Evolutionary conservation across 2,797 vertebrate genomes (phyloP), one percentile per base, ranked within the genome.

Genomic region (Coregonus sp.): DNA sequence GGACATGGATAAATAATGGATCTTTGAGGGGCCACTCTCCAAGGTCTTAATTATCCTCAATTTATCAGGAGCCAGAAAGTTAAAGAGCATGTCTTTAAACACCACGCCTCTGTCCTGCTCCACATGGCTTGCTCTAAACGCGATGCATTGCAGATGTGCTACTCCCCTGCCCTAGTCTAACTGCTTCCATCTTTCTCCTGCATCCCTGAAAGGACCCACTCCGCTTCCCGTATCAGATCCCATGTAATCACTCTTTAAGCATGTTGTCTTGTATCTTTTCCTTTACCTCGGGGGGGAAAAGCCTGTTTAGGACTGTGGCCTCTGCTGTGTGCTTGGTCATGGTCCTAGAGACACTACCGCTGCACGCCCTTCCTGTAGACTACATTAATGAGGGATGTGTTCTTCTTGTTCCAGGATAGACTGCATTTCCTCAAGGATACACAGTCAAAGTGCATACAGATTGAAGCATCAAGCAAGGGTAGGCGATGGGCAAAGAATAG

Each of bases 61-160:
- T 81, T 77, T 72, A 83, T 83, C 78, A 84, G 71, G 59, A 77
- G 74, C 56, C 54, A 71, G 77, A 73, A 78, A 78, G 84, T 81
- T 72, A 81, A 76, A 77, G 40, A 71, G 59, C 20, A 25, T 25
- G 59, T 9, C 59, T 63, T 63, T 63, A 25, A 63, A 25, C 20
- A 63, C 2, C 11, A 7, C 9, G n/a, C 59, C 20, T 63, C 59
- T 63, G 2, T 25, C 59, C 59, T 63, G 59, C 20, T 25, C 25
- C 59, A 63, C 59, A 25, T 63, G 20, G n/a, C 59, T 25, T 20
- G 59, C 9, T 29, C 9, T 63, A 29, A 63, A 29, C 0, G 59
- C 2, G 6, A 25, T 63, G 59, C 20, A 25, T 29, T 63, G 59
- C 59, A 9, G 59, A 63, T 63, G 59, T 63, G 59, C 2, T 25